These are phyloP conservation scores for Entomyzon cyanotis DNA, from an alignment of 2,113 vertebrate species.

Conservation along the genomic window DNA sequence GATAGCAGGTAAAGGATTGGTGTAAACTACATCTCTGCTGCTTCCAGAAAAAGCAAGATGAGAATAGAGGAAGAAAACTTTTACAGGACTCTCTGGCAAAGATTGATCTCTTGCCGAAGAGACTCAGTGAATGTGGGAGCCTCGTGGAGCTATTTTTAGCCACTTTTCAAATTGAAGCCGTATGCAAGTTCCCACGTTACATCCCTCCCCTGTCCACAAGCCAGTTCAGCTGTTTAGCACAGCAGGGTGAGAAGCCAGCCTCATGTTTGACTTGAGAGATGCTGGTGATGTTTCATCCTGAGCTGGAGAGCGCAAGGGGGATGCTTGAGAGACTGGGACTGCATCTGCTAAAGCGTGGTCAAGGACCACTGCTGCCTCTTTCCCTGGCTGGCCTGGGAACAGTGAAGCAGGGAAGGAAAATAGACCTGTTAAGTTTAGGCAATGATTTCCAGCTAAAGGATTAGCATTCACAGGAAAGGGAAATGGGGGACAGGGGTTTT, in stretches of 20 bases:
- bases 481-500: not conserved
- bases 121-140: not conserved
- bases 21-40: not conserved
- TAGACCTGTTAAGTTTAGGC: not conserved
- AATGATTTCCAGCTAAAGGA: not conserved
- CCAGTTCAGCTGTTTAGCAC: conserved; percentile 10
- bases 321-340: not conserved
- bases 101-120: not conserved
- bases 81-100: not conserved
- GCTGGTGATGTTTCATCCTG: not conserved
- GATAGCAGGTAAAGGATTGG: accelerated
- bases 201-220: not conserved
- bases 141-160: conserved; percentile 45
- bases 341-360: not conserved
- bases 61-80: not conserved
- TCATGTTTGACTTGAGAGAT: not conserved
- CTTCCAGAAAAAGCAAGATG: not conserved
- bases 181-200: conserved; percentile 11
- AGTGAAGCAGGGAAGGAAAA: not conserved
- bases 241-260: not conserved
- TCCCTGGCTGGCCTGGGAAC: not conserved
- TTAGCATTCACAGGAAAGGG: not conserved
- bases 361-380: not conserved
- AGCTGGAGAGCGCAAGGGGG: not conserved
- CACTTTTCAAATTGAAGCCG: conserved; percentile 7